Base-by-base conservation (phyloP, 2,797 vertebrate genomes). In the Bufotes viridis region DNA sequence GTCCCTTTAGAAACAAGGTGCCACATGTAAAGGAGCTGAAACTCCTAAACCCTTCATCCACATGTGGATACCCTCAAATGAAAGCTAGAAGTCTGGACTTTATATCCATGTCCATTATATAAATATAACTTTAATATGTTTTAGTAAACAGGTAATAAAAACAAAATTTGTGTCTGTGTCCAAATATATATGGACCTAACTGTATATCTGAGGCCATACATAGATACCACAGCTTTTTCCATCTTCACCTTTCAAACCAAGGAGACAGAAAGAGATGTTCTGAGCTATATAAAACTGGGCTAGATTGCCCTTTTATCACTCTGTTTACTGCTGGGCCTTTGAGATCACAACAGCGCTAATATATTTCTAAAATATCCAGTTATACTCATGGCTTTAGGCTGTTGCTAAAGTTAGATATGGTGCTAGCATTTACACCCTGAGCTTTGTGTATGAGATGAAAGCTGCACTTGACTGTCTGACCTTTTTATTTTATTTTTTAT, bases 331-430 rank as follows among this genome's bases (percentile, higher is more conserved):
- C 60, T 87, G 80, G 86, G 58, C 80, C 51, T 76, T 87, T 67
- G 72, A 69, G 70, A 82, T 67, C 82, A 51, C 53, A 87, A 61
- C 61, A 67, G 70, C 13, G 53, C 26, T 29, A 80, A 87, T 72
- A 82, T 82, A 87, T 82, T 65, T 82, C n/a, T 65, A 53, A 82
- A 82, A 53, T 65, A 49, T 42, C 57, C 79, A 63, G 20, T 61
- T 22, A 20, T 24, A 76, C 58, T 87, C 49, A 70, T 87, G 63
- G 87, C 87, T 78, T 83, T 42, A 57, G 70, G 80, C 86, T 67
- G 72, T 14, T n/a, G 20, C 87, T 87, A 87, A 87, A 87, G 82
- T 87, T 57, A 83, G 74, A 78, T 53, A 67, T 58, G 58, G 12
- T 57, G 67, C 70, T 58, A 57, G 69, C 49, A 49, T 69, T 76